Percentiles rank a stretch among this genome's conserved stretches.
Evolutionary conservation across 2,888 invertebrate species (phyloP).

Genomic region (Zeuzera pyrina): DNA sequence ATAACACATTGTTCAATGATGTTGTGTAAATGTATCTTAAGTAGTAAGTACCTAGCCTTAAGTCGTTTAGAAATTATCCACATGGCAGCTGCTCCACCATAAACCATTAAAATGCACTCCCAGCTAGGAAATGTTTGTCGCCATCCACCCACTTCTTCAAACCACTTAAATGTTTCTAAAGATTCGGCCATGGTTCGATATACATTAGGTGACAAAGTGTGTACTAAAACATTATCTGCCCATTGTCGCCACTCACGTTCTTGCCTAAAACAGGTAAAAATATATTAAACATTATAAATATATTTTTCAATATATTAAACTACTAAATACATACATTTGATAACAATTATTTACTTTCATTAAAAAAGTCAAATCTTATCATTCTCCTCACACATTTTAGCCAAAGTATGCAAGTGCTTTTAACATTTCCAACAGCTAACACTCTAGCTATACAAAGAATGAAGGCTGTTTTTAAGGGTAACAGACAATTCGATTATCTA

Average conservation of each 20-base stretch:
- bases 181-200: conserved; percentile 91
- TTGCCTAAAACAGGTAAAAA: conserved; percentile 75
- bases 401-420: no score
- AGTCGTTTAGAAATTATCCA: conserved; percentile 91
- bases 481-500: no score
- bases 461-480: no score
- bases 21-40: background rate
- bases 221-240: conserved; percentile 93
- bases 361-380: background rate
- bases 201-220: conserved; percentile 96
- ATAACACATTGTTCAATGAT: background rate
- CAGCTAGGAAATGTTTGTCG: conserved; percentile 87
- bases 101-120: conserved; percentile 90
- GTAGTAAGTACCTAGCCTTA: conserved; percentile 77
- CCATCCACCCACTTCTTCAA: conserved; percentile 95
- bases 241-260: conserved; percentile 97
- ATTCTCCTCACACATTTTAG: no score
- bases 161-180: conserved; percentile 94
- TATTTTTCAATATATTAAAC: background rate
- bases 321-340: background rate
- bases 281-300: background rate
- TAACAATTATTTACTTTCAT: background rate
- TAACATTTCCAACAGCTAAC: no score
- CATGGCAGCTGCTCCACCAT: conserved; percentile 95
- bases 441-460: background rate